Evolutionary conservation across 1,140 invertebrate genomes (phyloP), one percentile per base, ranked within the genome.

Genomic region (Muscidifurax raptorellus): DNA sequence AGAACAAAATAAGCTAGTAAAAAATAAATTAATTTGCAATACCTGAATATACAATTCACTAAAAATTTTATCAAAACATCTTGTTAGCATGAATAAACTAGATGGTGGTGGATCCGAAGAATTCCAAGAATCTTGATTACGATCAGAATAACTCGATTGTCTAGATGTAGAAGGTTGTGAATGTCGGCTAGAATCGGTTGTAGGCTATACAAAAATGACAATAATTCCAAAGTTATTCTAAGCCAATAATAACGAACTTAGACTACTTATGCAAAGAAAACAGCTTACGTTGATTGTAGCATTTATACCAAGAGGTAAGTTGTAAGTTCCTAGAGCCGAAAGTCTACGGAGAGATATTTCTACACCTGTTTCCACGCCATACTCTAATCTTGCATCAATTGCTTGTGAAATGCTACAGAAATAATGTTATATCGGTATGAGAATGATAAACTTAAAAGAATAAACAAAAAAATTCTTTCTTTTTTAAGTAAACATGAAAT

Each of bases 341-440:
- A 96, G 92, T 87, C 95, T 95, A 71, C 96, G 94, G 28, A 97
- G 91, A 67, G 94, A 93, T 4, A 96, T 95, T 92, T 97, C 97
- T 27, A 96, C 94, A 64, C 95, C 94, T 36, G 94, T 94, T 87
- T 97, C 96, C 1, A 97, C 94, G 0, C 96, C 96, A 86, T 95
- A 95, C 89, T 97, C 96, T 44, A 97, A 90, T 71, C 97, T 95
- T 13, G 96, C 94, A 92, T 98, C 97, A 89, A 96, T 93, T 0
- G 96, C 96, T 86, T 95, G 94, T 5, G 96, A 97, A 82, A 96
- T 94, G 81, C 91, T 93, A 86, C 87, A 83, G 71, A 64, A 64
- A 47, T 30, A 64, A 47, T 30, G 12, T 30, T 77, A 66, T 76
- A 67, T 86, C n/a, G 30, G 36, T 28, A 30, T 71, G 5, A 71